Evolutionary conservation across 2,113 vertebrate species (phyloP).

Genomic region (Tylochromis polylepis): DNA sequence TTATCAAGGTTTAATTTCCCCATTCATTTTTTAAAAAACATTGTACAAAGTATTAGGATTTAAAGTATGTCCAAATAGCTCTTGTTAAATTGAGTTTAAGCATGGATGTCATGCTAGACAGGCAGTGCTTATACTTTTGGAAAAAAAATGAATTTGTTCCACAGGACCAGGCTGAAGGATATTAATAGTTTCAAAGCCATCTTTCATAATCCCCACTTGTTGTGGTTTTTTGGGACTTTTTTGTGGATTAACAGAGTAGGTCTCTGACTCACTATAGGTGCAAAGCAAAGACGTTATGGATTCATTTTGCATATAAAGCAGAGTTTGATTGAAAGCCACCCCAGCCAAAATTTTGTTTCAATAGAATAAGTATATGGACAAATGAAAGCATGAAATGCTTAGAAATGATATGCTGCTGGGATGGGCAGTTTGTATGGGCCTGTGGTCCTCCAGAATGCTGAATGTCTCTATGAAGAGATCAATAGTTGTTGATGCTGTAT

Average conservation of each 20-base stretch:
- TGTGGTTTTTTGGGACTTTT: conserved; percentile 13
- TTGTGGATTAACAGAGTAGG: conserved; percentile 4
- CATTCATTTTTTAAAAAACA: neutral
- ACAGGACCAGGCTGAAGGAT: neutral
- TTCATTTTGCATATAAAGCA: conserved; percentile 20
- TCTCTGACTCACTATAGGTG: neutral
- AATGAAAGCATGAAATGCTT: neutral
- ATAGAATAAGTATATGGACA: neutral
- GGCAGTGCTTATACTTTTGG: conserved; percentile 11
- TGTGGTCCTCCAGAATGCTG: neutral
- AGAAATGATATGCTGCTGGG: neutral
- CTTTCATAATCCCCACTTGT: conserved; percentile 26
- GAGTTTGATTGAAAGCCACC: neutral
- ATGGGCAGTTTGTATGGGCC: neutral
- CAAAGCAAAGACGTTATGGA: neutral
- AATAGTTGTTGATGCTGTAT: neutral
- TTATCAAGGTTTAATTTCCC: neutral
- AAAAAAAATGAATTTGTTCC: conserved; percentile 30
- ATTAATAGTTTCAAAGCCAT: conserved; percentile 37
- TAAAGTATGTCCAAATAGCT: conserved; percentile 24
- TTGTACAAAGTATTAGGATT: conserved; percentile 5
- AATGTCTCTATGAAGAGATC: neutral
- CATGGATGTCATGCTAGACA: neutral
- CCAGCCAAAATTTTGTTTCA: neutral
- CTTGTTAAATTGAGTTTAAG: conserved; percentile 4